These are phyloP conservation scores for Morpho deidamia DNA, from an alignment of 2,888 invertebrate species.

Conservation along the genomic window DNA sequence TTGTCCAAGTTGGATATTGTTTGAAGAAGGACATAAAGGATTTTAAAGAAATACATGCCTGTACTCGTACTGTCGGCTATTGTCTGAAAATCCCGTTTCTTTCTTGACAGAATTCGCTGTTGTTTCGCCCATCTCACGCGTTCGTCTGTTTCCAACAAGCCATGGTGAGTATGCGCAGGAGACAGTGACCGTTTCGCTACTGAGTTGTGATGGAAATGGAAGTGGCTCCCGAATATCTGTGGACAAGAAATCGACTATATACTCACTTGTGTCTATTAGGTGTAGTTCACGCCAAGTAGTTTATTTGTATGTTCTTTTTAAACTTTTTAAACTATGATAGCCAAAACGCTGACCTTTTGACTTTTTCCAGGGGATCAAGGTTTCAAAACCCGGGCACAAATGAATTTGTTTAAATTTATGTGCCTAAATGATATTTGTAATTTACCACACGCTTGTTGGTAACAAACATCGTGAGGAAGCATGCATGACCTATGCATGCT, in stretches of 20 bases:
- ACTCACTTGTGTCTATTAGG: neutral
- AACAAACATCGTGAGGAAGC: no score
- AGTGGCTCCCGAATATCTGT: slow-evolving; percentile 93
- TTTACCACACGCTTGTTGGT: no score
- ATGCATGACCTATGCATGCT: no score
- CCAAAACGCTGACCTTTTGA: no score
- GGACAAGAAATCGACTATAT: slow-evolving; percentile 28
- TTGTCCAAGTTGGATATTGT: no score
- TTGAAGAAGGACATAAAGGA: neutral
- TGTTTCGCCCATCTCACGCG: slow-evolving; percentile 91
- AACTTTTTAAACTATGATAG: no score
- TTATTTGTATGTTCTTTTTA: no score
- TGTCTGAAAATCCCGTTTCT: slow-evolving; percentile 87
- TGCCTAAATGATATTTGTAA: no score
- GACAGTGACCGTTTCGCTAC: slow-evolving; percentile 87
- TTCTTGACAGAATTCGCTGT: slow-evolving; percentile 86
- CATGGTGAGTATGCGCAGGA: slow-evolving; percentile 84
- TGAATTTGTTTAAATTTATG: no score
- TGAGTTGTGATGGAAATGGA: slow-evolving; percentile 89
- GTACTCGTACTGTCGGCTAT: slow-evolving; percentile 38
- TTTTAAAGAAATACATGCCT: slow-evolving; percentile 33
- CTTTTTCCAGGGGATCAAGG: no score
- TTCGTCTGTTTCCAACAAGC: slow-evolving; percentile 83
- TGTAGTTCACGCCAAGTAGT: no score
- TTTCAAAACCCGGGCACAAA: no score